phyloP scores from a whole-genome alignment of 2,888 invertebrate genomes.

The Nymphalis c-album region DNA sequence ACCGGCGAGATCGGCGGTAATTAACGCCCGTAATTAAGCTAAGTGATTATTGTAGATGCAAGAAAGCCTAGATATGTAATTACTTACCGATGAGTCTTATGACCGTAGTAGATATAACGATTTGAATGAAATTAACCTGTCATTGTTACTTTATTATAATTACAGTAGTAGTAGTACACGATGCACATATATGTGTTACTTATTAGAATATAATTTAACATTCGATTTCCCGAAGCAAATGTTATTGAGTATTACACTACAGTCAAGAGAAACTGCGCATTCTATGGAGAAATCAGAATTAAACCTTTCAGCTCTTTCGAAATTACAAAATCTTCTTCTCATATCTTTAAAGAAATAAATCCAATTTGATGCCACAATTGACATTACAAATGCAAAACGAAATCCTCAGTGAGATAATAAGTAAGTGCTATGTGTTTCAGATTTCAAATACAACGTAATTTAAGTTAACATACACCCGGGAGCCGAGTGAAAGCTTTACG shows the following conservation, averaged over 20 bases:
- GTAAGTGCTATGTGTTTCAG: slow-evolving; percentile 55
- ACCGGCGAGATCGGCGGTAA: slow-evolving; percentile 79
- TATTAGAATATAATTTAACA: no score
- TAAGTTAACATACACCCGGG: slow-evolving; percentile 74
- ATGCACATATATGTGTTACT: no score
- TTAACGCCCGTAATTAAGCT: slow-evolving; percentile 80
- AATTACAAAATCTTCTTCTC: no score
- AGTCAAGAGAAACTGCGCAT: no score
- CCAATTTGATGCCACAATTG: no score
- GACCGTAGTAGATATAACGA: slow-evolving; percentile 27
- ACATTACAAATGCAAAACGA: slow-evolving; percentile 30
- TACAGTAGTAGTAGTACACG: background rate
- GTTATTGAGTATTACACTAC: no score
- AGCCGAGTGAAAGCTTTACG: slow-evolving; percentile 76
- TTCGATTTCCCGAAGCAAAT: no score
- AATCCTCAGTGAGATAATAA: slow-evolving; percentile 23
- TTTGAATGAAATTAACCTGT: slow-evolving; percentile 28
- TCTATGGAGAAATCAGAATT: no score
- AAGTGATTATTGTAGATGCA: slow-evolving; percentile 77
- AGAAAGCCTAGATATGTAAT: slow-evolving; percentile 43
- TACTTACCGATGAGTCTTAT: slow-evolving; percentile 19
- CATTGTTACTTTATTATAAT: slow-evolving; percentile 14
- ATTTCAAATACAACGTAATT: slow-evolving; percentile 75
- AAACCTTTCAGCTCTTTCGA: no score
- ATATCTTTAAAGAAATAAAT: no score